A percentile compares a stretch with the other conserved stretches of the same genome.
Evolutionary conservation across 2,113 vertebrate species (phyloP).

Genomic region (Lampris incognitus): DNA sequence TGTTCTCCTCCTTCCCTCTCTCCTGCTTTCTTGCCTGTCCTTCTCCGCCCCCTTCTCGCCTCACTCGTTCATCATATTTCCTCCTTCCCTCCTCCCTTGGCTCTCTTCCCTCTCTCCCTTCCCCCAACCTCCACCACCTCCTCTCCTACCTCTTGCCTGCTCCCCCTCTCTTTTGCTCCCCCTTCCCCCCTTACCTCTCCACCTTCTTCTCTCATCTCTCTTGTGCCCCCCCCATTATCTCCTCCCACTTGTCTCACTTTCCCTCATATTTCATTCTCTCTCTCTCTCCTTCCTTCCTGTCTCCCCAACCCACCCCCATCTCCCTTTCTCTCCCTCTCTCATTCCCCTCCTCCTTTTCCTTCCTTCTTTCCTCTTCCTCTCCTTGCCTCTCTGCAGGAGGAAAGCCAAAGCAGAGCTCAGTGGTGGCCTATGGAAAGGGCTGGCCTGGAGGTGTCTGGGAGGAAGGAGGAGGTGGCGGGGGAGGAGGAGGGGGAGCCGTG

Average conservation of each 20-base stretch:
- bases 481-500: constrained; percentile 25
- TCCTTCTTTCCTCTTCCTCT: constrained; percentile 27
- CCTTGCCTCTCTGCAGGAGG: constrained; percentile 75
- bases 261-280: neutral
- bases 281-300: constrained; percentile 23
- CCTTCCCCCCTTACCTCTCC: constrained; percentile 34
- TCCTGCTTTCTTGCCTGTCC: constrained; percentile 46
- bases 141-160: constrained; percentile 33
- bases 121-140: constrained; percentile 24
- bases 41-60: constrained; percentile 57
- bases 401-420: constrained; percentile 76
- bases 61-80: constrained; percentile 60
- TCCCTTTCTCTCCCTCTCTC: constrained; percentile 60
- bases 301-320: constrained; percentile 16
- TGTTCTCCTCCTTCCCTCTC: constrained; percentile 54
- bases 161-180: constrained; percentile 16
- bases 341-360: constrained; percentile 19
- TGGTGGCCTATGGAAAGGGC: constrained; percentile 76
- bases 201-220: constrained; percentile 39
- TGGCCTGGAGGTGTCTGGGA: constrained; percentile 83
- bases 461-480: constrained; percentile 70
- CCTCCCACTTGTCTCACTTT: constrained; percentile 67
- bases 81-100: constrained; percentile 32
- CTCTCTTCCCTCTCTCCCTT: constrained; percentile 6
- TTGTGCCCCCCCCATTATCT: constrained; percentile 52